Percentiles rank a stretch among this genome's conserved stretches.
These are phyloP conservation scores for Aurelia aurita DNA, from an alignment of 30 jellyfish, hydroid and myxozoan species.

Conservation along the genomic window DNA sequence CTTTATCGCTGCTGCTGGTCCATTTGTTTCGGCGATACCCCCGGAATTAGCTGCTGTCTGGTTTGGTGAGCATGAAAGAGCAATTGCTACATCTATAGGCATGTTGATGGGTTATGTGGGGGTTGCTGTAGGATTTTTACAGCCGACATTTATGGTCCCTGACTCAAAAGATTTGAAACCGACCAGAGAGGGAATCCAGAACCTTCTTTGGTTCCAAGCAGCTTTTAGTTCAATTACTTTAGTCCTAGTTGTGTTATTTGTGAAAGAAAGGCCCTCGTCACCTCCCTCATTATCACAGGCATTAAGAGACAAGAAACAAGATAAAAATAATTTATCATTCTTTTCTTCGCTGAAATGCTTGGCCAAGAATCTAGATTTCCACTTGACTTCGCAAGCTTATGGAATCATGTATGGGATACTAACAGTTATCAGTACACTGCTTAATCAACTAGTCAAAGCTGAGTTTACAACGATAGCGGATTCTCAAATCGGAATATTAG, in stretches of 20 bases:
- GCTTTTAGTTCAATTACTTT: slow-evolving; percentile 42
- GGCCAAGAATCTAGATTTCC: slow-evolving; percentile 42
- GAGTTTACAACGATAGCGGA: slow-evolving; percentile 50
- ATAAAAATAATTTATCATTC: slow-evolving; percentile 12
- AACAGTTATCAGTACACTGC: slow-evolving; percentile 50
- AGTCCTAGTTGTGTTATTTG: slow-evolving; percentile 49
- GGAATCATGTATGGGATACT: slow-evolving; percentile 68
- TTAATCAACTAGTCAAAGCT: slow-evolving; percentile 65
- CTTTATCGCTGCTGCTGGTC: slow-evolving; percentile 65
- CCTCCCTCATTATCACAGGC: slow-evolving; percentile 76
- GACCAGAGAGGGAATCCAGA: slow-evolving; percentile 51
- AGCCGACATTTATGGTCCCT: slow-evolving; percentile 67
- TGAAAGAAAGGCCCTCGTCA: slow-evolving; percentile 63
- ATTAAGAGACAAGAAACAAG: slow-evolving; percentile 35
- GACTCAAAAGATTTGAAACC: slow-evolving; percentile 20
- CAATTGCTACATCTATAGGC: slow-evolving; percentile 83
- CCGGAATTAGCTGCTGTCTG: slow-evolving; percentile 77
- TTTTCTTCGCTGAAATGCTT: slow-evolving; percentile 31
- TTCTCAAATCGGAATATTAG: slow-evolving; percentile 75
- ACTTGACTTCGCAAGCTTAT: slow-evolving; percentile 66
- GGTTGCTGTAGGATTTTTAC: slow-evolving; percentile 75
- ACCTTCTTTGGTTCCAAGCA: slow-evolving; percentile 54
- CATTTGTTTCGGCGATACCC: slow-evolving; percentile 67
- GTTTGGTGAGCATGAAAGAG: slow-evolving; percentile 85
- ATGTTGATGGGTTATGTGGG: slow-evolving; percentile 75